Evolutionary conservation across 2,797 vertebrate species (phyloP).

Genomic region (Borostomias antarcticus): DNA sequence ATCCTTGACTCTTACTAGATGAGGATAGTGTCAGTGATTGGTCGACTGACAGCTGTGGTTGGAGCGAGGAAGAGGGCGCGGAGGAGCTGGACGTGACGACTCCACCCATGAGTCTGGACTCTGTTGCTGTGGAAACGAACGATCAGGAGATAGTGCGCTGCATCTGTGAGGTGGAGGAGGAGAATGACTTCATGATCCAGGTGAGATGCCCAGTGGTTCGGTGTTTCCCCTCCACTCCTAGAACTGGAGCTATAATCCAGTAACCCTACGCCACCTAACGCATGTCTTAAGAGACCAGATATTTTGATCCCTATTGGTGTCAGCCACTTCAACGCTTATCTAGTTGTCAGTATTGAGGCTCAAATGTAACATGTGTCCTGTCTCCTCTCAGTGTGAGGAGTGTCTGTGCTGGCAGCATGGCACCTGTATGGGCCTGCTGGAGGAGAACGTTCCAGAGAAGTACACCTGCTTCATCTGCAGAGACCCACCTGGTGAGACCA

Average conservation of each 20-base stretch:
- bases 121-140: constrained; percentile 76
- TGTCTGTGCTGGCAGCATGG: constrained; percentile 98
- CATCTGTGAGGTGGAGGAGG: constrained; percentile 93
- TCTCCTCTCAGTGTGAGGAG: constrained; percentile 92
- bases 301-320: no score
- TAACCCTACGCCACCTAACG: no score
- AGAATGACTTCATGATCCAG: constrained; percentile 99
- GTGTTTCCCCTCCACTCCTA: no score
- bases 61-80: constrained; percentile 91
- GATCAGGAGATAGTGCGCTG: constrained; percentile 91
- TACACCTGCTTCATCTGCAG: constrained; percentile 95
- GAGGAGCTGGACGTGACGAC: constrained; percentile 86
- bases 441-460: constrained; percentile 93
- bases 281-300: no score
- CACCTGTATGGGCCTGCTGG: constrained; percentile 95
- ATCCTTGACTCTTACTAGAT: constrained; percentile 69
- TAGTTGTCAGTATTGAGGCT: neutral
- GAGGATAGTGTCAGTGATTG: constrained; percentile 92
- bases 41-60: constrained; percentile 90
- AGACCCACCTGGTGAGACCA: constrained; percentile 89
- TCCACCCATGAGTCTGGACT: constrained; percentile 85
- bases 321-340: neutral
- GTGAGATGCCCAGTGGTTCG: constrained; percentile 56
- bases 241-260: no score
- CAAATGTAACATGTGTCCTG: neutral